phyloP scores from a whole-genome alignment of 2,888 invertebrate species.

The Amphipyra tragopoginis region DNA sequence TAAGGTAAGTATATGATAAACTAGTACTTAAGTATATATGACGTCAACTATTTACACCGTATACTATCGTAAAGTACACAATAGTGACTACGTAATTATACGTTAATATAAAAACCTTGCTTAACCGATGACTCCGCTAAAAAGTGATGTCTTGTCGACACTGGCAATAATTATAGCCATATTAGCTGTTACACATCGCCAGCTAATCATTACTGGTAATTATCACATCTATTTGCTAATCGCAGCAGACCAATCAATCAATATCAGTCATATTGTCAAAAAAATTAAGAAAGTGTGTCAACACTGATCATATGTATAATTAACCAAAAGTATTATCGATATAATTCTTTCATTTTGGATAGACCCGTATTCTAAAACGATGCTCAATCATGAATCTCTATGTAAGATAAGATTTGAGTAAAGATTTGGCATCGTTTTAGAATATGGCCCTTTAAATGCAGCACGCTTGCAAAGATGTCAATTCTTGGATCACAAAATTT shows the following conservation, averaged over 20 bases:
- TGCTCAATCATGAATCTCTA: no score
- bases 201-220: constrained; percentile 17
- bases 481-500: no score
- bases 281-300: constrained; percentile 20
- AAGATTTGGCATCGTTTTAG: no score
- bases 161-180: constrained; percentile 3
- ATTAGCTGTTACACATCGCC: constrained; percentile 6
- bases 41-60: constrained; percentile 8
- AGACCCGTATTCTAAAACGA: no score
- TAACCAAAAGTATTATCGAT: not conserved
- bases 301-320: constrained; percentile 2
- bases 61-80: constrained; percentile 27
- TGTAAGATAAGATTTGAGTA: no score
- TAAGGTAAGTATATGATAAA: not conserved
- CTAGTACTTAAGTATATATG: not conserved
- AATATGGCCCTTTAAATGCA: no score
- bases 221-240: constrained; percentile 32
- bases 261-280: constrained; percentile 26
- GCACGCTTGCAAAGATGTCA: no score
- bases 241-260: constrained; percentile 28
- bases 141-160: constrained; percentile 3
- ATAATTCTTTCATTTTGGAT: no score
- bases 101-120: constrained; percentile 26
- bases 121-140: constrained; percentile 15
- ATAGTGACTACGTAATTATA: constrained; percentile 27